These are phyloP conservation scores for Arvicola amphibius DNA, from an alignment of 2,797 vertebrate species.

Conservation along the genomic window DNA sequence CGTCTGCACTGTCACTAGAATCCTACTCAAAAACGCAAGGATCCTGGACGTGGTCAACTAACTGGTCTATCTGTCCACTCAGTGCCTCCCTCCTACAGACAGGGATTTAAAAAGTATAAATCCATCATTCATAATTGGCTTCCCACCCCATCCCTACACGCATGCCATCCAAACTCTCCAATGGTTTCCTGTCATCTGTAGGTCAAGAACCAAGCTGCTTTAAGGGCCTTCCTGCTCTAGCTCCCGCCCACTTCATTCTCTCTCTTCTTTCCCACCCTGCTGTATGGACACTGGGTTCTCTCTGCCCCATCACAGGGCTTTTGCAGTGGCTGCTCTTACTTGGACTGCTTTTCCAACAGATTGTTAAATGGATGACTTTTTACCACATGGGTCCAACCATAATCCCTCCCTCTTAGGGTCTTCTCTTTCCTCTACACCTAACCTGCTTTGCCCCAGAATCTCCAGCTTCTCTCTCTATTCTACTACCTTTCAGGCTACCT, in stretches of 20 bases:
- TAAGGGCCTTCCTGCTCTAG: background rate
- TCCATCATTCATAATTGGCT: background rate
- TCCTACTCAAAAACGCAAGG: background rate
- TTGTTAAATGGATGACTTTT: background rate
- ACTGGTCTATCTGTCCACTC: background rate
- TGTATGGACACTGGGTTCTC: background rate
- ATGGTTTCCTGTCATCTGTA: background rate
- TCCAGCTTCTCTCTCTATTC: background rate
- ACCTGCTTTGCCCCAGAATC: background rate
- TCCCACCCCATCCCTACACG: background rate
- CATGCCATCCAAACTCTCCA: background rate
- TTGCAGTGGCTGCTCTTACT: background rate
- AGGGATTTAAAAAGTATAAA: background rate
- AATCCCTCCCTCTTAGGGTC: background rate
- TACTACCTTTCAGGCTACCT: background rate
- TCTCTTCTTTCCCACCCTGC: background rate
- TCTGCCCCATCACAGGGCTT: background rate
- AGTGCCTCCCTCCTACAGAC: background rate
- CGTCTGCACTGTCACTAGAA: background rate
- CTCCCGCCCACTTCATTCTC: background rate
- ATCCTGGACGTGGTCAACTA: background rate
- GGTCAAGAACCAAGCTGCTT: background rate
- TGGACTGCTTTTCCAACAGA: background rate
- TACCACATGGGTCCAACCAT: background rate
- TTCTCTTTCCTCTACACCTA: background rate